Evolutionary conservation across 2,888 invertebrate species (phyloP).

Genomic region (Hydraecia micacea): DNA sequence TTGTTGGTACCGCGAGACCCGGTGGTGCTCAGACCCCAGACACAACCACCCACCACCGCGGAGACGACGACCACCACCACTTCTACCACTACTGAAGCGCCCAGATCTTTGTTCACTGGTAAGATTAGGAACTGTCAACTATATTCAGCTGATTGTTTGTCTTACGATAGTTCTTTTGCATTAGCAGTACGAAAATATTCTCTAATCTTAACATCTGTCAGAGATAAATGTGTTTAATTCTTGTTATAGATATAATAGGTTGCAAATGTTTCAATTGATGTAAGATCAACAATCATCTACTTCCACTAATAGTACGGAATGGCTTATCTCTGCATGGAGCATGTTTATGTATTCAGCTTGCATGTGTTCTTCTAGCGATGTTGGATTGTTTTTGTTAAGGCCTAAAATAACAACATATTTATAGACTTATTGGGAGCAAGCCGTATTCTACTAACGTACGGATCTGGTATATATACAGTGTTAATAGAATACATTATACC

Average conservation of each 20-base stretch:
- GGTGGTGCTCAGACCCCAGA: constrained; percentile 61
- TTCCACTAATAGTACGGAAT: constrained; percentile 50
- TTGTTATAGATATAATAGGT: neutral
- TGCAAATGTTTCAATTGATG: neutral
- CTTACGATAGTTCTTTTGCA: constrained; percentile 13
- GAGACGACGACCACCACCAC: constrained; percentile 62
- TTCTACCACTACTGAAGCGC: constrained; percentile 61
- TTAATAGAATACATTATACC: neutral
- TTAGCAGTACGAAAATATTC: neutral
- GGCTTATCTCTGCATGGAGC: constrained; percentile 62
- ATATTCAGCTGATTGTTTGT: constrained; percentile 32
- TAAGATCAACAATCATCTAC: constrained; percentile 42
- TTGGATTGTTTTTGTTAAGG: constrained; percentile 22
- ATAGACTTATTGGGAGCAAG: constrained; percentile 33
- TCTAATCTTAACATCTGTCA: neutral
- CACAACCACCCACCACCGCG: constrained; percentile 61
- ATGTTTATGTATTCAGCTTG: constrained; percentile 58
- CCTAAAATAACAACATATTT: constrained; percentile 39
- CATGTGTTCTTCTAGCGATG: constrained; percentile 56
- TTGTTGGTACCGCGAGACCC: constrained; percentile 71
- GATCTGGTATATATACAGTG: constrained; percentile 26
- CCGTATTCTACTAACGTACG: neutral
- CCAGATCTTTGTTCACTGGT: constrained; percentile 80
- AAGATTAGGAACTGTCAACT: constrained; percentile 70
- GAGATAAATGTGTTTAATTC: neutral